Base-by-base conservation (phyloP, 2,888 invertebrate species). In the Zelleria hepariella region DNA sequence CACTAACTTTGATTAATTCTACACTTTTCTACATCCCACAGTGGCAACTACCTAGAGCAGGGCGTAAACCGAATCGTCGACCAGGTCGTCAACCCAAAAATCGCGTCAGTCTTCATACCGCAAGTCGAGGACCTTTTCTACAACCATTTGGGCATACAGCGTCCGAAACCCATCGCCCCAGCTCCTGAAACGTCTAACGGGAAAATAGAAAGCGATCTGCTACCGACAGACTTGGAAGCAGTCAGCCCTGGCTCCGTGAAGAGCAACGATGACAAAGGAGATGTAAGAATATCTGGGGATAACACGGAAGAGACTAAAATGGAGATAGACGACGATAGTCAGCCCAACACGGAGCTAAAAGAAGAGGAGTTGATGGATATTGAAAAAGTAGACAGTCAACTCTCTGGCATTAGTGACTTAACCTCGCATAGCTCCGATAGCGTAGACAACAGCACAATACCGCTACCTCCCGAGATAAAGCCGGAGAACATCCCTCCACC, bases 11-110 rank as follows among this genome's bases (percentile, higher is more conserved):
- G 5, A 48, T 18, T 18, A 18, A 49, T 7, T 21, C 18, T 21
- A 1, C 51, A 51, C 42, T 21, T 60, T 7, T 60, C 10, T 59
- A 64, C 69, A 51, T 70, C 86, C 82, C 57, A 15, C 85, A 96
- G 96, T 72, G 95, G 96, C 59, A 95, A 96, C 53, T 96, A 95
- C 80, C 86, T 98, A 65, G 96, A 96, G 71, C 94, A 93, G 66
- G 98, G 98, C 7, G 96, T 98, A 2, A 97, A 98, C 77, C 92
- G 97, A 65, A 97, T 98, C 64, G 97, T 98, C 0, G 97, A 98
- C 75, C 98, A 98, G 90, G 97, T 98, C 0, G 96, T 98, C 0
- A 96, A 97, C 79, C 96, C 97, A 0, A 98, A 98, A 89, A 95
- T 98, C 6, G 92, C 93, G 64, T 92, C 95, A 2, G 92, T 96